A percentile compares a stretch with the other conserved stretches of the same genome.
Evolutionary conservation across 2,888 invertebrate species (phyloP).

Genomic region (Dioctria rufipes): DNA sequence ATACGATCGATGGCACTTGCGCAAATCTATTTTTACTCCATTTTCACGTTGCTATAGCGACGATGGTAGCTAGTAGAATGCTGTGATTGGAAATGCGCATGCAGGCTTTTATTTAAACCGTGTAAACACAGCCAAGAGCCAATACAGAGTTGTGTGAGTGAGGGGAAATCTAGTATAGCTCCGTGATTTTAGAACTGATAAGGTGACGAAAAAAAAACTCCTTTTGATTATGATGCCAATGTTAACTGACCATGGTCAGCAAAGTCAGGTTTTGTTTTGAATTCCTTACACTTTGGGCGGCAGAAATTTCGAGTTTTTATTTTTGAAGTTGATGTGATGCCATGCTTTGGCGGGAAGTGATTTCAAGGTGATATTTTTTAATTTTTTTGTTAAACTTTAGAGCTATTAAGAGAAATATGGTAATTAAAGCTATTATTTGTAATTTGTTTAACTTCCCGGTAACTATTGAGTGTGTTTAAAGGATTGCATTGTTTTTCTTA

Average conservation of each 20-base stretch:
- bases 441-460: neutral
- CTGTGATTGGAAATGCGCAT: slow-evolving; percentile 32
- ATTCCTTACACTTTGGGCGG: neutral
- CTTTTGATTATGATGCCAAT: neutral
- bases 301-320: neutral
- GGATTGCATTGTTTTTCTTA: too few relatives aligned
- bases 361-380: slow-evolving; percentile 7
- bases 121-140: neutral
- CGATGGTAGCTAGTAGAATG: slow-evolving; percentile 14
- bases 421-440: neutral
- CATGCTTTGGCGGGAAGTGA: slow-evolving; percentile 12
- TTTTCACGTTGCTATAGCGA: slow-evolving; percentile 55
- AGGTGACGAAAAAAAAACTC: too few relatives aligned
- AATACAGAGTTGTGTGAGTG: slow-evolving; percentile 1
- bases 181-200: slow-evolving; percentile 18
- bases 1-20: slow-evolving; percentile 8
- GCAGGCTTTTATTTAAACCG: neutral
- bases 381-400: slow-evolving; percentile 5
- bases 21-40: slow-evolving; percentile 34
- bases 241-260: slow-evolving; percentile 33
- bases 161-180: neutral
- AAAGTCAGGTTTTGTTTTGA: slow-evolving; percentile 14
- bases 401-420: neutral
- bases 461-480: neutral
- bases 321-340: too few relatives aligned